Percentiles rank a stretch among this genome's conserved stretches.
Evolutionary conservation across 2,888 invertebrate species (phyloP).

Genomic region (Coenonympha arcania): DNA sequence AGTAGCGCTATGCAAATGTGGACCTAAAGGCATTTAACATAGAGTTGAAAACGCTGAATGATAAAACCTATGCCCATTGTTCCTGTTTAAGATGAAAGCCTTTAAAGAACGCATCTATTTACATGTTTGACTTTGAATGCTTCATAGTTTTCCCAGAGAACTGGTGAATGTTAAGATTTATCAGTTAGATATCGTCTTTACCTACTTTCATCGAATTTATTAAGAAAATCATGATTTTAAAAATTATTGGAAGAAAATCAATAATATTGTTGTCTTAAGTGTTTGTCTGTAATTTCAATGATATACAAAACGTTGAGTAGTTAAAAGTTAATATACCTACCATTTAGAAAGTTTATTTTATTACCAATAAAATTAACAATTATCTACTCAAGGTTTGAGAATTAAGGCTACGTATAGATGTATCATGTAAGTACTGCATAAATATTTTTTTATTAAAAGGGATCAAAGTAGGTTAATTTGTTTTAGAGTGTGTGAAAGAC

Average conservation of each 20-base stretch:
- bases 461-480: not conserved
- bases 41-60: constrained; percentile 6
- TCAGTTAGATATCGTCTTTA: not conserved
- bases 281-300: too few relatives aligned
- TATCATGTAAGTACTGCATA: not conserved
- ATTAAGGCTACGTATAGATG: not conserved
- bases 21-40: not conserved
- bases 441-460: not conserved
- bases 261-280: too few relatives aligned
- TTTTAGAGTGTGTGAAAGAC: not conserved
- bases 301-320: too few relatives aligned
- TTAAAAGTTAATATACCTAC: too few relatives aligned
- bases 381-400: too few relatives aligned
- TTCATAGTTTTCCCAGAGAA: constrained; percentile 4
- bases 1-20: not conserved
- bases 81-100: constrained; percentile 22
- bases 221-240: too few relatives aligned
- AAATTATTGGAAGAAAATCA: too few relatives aligned
- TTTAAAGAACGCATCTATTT: constrained; percentile 18
- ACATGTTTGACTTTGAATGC: constrained; percentile 7
- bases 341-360: too few relatives aligned
- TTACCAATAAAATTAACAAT: too few relatives aligned
- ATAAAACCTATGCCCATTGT: constrained; percentile 13
- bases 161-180: not conserved
- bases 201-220: not conserved